These are phyloP conservation scores for Dermochelys coriacea DNA, from an alignment of 2,797 vertebrate genomes.

Conservation along the genomic window DNA sequence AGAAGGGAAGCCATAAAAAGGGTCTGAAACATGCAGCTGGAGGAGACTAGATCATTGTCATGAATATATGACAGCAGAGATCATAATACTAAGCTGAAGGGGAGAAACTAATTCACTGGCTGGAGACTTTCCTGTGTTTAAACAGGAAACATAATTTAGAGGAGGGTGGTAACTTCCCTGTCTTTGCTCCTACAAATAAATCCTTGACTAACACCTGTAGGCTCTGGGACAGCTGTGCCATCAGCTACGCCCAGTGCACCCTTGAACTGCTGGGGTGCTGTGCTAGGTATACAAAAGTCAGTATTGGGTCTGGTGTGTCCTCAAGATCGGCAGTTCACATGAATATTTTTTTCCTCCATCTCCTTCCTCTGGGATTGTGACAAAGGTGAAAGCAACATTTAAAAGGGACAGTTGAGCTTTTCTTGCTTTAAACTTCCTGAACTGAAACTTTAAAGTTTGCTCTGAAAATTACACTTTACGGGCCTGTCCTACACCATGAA, in stretches of 20 bases:
- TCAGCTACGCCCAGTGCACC: not conserved
- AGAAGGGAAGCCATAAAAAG: not conserved
- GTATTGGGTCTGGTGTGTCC: not conserved
- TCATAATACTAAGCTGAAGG: not conserved
- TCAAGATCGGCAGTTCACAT: not conserved
- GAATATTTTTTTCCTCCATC: not conserved
- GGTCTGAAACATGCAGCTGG: not conserved
- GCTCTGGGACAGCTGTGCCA: not conserved
- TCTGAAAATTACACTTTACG: constrained; percentile 29
- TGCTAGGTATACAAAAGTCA: not conserved
- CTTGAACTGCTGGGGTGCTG: not conserved
- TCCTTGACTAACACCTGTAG: not conserved
- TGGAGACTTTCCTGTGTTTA: not conserved
- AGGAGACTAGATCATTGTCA: not conserved
- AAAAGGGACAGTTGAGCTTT: not conserved
- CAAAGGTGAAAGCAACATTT: not conserved
- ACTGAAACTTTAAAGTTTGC: not conserved
- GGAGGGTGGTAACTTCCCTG: not conserved
- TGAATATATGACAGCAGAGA: not conserved
- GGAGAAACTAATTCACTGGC: not conserved
- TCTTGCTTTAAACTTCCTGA: not conserved
- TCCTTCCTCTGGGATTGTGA: not conserved
- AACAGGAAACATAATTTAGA: not conserved
- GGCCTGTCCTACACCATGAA: not conserved
- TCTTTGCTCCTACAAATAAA: not conserved